These are phyloP conservation scores for Myocastor coypus DNA, from an alignment of 2,113 vertebrate species.

Conservation along the genomic window DNA sequence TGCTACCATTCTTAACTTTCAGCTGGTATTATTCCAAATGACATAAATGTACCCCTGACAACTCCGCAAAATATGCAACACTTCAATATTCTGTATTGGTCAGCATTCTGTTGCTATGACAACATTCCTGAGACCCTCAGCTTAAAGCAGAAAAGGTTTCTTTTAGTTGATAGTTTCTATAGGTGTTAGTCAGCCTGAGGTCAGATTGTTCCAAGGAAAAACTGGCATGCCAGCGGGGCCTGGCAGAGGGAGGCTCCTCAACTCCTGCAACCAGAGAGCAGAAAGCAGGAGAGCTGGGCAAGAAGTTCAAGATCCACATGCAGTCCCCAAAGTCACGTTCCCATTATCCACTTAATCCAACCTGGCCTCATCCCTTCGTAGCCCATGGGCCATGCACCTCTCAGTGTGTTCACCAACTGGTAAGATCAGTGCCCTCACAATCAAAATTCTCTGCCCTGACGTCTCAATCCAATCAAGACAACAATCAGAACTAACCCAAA, in stretches of 20 bases:
- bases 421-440: neutral
- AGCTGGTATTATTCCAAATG: conserved; percentile 8
- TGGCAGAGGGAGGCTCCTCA: neutral
- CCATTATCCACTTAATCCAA: neutral
- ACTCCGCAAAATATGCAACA: neutral
- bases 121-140: neutral
- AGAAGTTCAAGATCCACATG: neutral
- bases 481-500: neutral
- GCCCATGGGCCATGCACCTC: neutral
- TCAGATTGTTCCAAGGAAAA: neutral
- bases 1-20: neutral
- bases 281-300: neutral
- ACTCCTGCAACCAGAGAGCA: neutral
- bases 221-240: neutral
- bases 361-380: neutral
- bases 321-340: neutral
- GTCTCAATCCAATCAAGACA: neutral
- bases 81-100: neutral
- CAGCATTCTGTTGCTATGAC: neutral
- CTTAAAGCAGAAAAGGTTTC: neutral
- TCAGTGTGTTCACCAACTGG: neutral
- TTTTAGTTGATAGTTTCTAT: neutral
- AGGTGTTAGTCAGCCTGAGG: neutral
- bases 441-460: neutral
- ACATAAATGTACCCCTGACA: neutral